phyloP scores from a whole-genome alignment of 2,113 vertebrate genomes.

The Brachyhypopomus gauderio region DNA sequence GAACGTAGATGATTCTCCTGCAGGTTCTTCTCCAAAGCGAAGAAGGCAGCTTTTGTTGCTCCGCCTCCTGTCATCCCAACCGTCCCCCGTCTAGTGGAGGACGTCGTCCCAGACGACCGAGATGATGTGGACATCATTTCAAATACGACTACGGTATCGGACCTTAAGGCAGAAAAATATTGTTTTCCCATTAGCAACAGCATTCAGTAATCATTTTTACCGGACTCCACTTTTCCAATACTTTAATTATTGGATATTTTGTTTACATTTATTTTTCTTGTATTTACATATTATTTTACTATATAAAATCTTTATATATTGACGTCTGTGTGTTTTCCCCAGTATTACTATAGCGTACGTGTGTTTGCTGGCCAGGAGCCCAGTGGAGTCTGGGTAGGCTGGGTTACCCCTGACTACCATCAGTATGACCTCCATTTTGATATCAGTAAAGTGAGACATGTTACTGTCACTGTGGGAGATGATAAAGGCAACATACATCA shows the following conservation, averaged over 20 bases:
- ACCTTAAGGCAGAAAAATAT: not conserved
- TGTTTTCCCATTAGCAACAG: not conserved
- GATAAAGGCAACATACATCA: conserved; percentile 91
- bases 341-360: conserved; percentile 91
- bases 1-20: not conserved
- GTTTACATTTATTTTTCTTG: not conserved
- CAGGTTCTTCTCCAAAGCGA: conserved; percentile 92
- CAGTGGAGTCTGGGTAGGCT: conserved; percentile 86
- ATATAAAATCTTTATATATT: not conserved
- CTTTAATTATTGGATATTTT: too few species aligned
- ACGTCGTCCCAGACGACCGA: conserved; percentile 87
- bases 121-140: conserved; percentile 90
- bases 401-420: conserved; percentile 93
- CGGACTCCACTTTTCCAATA: too few species aligned
- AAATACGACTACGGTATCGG: conserved; percentile 86
- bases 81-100: conserved; percentile 83
- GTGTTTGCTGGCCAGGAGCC: conserved; percentile 90
- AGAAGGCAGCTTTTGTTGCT: conserved; percentile 84
- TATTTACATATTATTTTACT: not conserved
- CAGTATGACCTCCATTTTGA: conserved; percentile 87
- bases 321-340: conserved; percentile 34
- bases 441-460: conserved; percentile 85
- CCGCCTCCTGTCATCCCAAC: conserved; percentile 80
- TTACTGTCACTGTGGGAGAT: conserved; percentile 89
- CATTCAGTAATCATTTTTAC: too few species aligned